Percentiles rank a stretch among this genome's conserved stretches.
Evolutionary conservation across 2,797 vertebrate genomes (phyloP).

Genomic region (Pelodytes ibericus): DNA sequence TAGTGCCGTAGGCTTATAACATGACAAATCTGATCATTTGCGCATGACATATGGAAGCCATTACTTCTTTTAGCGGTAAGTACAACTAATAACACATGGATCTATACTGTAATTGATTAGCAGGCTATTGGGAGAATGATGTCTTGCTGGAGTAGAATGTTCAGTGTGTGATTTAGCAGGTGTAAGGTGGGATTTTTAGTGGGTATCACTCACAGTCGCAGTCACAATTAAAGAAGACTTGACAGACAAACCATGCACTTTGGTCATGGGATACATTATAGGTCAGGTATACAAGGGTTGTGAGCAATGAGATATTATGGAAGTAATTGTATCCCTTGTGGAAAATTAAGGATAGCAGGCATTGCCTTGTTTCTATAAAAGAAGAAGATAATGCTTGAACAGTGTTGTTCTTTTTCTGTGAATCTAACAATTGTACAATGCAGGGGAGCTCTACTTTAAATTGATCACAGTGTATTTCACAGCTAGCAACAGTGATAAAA

Average conservation of each 20-base stretch:
- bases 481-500: background rate
- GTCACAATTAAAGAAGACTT: constrained; percentile 1
- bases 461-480: background rate
- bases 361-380: background rate
- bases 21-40: constrained; percentile 46
- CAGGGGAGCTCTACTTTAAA: background rate
- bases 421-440: background rate
- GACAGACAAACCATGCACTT: background rate
- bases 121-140: constrained; percentile 16
- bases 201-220: constrained; percentile 5
- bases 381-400: background rate
- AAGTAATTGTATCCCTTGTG: background rate
- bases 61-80: constrained; percentile 41
- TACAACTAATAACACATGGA: constrained; percentile 40
- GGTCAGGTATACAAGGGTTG: background rate
- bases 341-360: background rate
- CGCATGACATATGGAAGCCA: constrained; percentile 31
- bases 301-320: background rate
- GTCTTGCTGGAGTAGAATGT: constrained; percentile 7
- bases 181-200: constrained; percentile 4
- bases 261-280: background rate
- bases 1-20: constrained; percentile 23
- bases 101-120: constrained; percentile 38
- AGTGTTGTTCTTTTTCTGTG: background rate
- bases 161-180: constrained; percentile 8